A percentile compares a stretch with the other conserved stretches of the same genome.
Evolutionary conservation across 1,140 invertebrate species (phyloP).

Genomic region (Heliconius melpomene): DNA sequence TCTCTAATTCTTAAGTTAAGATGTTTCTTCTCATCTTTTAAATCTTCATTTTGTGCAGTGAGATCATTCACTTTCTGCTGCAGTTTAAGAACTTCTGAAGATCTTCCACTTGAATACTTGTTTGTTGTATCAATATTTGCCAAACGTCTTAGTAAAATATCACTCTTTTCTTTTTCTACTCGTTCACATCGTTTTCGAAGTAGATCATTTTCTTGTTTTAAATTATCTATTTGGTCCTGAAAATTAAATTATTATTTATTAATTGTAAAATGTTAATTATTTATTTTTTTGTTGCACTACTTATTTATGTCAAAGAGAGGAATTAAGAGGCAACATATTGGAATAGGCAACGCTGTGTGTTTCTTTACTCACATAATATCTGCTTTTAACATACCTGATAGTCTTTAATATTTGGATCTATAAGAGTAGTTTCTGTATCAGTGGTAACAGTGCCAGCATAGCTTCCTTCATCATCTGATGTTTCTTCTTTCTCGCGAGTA

Average conservation of each 20-base stretch:
- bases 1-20: constrained; percentile 86
- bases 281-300: background rate
- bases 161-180: constrained; percentile 93
- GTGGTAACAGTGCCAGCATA: constrained; percentile 75
- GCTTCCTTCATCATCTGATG: constrained; percentile 77
- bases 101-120: constrained; percentile 84
- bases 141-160: constrained; percentile 88
- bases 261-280: background rate
- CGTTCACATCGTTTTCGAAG: constrained; percentile 88
- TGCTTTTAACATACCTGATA: constrained; percentile 61
- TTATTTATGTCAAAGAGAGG: no score
- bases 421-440: constrained; percentile 74
- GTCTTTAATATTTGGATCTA: constrained; percentile 72
- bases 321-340: no score
- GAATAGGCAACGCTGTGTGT: no score
- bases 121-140: constrained; percentile 89
- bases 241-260: background rate
- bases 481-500: constrained; percentile 61
- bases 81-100: constrained; percentile 86
- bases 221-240: constrained; percentile 84
- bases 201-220: constrained; percentile 86
- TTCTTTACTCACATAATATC: background rate
- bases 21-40: constrained; percentile 91
- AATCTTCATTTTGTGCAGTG: constrained; percentile 88
- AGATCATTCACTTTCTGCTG: constrained; percentile 92